Evolutionary conservation across 2,888 invertebrate genomes (phyloP).

Genomic region (Chirona hameri): DNA sequence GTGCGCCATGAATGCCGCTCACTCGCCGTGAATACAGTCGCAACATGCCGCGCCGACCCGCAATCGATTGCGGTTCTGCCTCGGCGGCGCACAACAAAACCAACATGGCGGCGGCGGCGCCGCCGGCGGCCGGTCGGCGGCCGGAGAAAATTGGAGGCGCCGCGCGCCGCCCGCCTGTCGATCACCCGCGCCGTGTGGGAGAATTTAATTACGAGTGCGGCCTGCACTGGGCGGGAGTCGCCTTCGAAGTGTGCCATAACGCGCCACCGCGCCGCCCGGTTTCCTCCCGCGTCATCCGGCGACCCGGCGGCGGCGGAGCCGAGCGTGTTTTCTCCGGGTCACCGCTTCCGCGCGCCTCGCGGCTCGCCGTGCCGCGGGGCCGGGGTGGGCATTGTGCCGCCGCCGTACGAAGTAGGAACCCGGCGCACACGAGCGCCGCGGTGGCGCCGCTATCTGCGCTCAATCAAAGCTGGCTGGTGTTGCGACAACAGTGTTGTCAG

Average conservation of each 20-base stretch:
- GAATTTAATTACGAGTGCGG: background rate
- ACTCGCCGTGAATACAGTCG: background rate
- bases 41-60: background rate
- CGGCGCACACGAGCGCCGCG: background rate
- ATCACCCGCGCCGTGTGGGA: background rate
- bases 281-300: background rate
- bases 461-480: background rate
- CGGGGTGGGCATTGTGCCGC: background rate
- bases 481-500: constrained; percentile 1
- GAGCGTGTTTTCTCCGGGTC: background rate
- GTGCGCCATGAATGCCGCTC: background rate
- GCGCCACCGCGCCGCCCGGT: background rate
- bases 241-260: background rate
- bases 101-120: background rate
- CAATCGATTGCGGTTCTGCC: background rate
- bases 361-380: background rate
- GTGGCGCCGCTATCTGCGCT: background rate
- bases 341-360: background rate
- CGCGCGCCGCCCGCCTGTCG: background rate
- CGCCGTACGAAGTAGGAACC: background rate
- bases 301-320: background rate
- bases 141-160: constrained; percentile 1
- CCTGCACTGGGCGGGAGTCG: background rate
- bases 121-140: background rate
- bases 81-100: background rate